Evolutionary conservation across 2,113 vertebrate species (phyloP), one percentile per base, ranked within the genome.

Genomic region (Holacanthus passer): DNA sequence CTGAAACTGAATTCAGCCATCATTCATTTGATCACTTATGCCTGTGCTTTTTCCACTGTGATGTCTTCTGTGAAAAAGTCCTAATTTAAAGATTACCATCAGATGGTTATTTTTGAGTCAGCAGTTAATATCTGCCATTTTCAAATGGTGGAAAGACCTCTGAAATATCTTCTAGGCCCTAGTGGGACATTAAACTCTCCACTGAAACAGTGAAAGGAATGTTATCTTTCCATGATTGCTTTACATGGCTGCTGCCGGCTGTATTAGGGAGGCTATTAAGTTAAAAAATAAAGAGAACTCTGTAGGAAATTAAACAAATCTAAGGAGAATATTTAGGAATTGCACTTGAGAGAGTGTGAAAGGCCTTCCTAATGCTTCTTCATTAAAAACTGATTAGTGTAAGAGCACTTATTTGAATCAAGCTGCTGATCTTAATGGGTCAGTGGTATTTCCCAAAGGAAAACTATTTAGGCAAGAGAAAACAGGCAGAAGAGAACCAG

Each of bases 321-420:
- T 59, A 22, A 2, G 11, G 41, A 60, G 22, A 50, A 69, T 63
- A 53, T 63, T 32, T 19, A 13, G 17, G 27, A 65, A 55, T 27
- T 77, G 35, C 7, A 11, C 62, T 35, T 31, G 9, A 32, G 35
- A 55, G 37, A 55, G 20, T 13, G 1, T 24, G 58, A 22, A n/a
- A 27, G 10, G 11, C 48, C 22, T 20, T 65, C 17, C 4, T 9
- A 39, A 20, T 43, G 45, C 41, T 5, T 52, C 24, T 65, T 20
- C 50, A 48, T 32, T 29, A 50, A 14, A 56, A 55, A 58, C 20
- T 56, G 27, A 52, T 72, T 43, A 72, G 43, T 76, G 45, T 27
- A 55, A 50, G 2, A 39, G 50, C 48, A 37, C 66, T 56, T 29
- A 7, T n/a, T 35, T 3, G 5, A 45, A 35, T 48, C n/a, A 19